Evolutionary conservation across 1,140 invertebrate genomes (phyloP).

Genomic region (Dreissena rostriformis): DNA sequence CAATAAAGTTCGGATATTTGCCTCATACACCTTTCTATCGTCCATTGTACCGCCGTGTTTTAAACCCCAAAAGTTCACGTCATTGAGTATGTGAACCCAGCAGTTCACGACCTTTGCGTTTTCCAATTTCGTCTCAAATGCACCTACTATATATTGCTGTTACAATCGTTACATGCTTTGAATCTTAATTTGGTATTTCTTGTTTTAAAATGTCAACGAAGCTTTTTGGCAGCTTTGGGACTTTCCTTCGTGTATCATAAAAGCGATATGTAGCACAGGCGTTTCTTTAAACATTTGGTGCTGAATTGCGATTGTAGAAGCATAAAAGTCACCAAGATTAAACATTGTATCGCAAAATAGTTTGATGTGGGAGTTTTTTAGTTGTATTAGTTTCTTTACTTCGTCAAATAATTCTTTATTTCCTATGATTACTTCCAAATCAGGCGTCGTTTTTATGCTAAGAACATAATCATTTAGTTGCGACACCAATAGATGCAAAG

Average conservation of each 20-base stretch:
- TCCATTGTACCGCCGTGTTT: slow-evolving; percentile 31
- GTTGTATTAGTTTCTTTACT: slow-evolving; percentile 34
- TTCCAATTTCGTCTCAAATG: slow-evolving; percentile 23
- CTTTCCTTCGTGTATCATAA: slow-evolving; percentile 40
- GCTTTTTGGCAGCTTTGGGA: slow-evolving; percentile 31
- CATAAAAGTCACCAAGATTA: slow-evolving; percentile 40
- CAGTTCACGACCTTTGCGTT: slow-evolving; percentile 19
- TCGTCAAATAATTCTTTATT: slow-evolving; percentile 30
- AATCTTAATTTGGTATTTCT: slow-evolving; percentile 35
- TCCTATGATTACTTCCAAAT: slow-evolving; percentile 32
- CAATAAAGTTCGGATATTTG: slow-evolving; percentile 18
- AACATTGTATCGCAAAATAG: slow-evolving; percentile 37
- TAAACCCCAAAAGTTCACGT: slow-evolving; percentile 29
- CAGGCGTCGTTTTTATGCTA: slow-evolving; percentile 43
- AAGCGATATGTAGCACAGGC: slow-evolving; percentile 26
- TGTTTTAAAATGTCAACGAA: slow-evolving; percentile 12
- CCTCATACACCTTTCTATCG: slow-evolving; percentile 35
- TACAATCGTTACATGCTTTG: slow-evolving; percentile 14
- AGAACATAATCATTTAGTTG: slow-evolving; percentile 41
- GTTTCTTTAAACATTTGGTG: slow-evolving; percentile 37
- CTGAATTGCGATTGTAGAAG: slow-evolving; percentile 25
- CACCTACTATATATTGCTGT: slow-evolving; percentile 11
- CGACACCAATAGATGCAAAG: slow-evolving; percentile 24
- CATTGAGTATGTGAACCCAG: slow-evolving; percentile 29
- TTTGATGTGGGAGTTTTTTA: slow-evolving; percentile 31